These are phyloP conservation scores for Teinopalpus imperialis DNA, from an alignment of 2,888 invertebrate species.

Conservation along the genomic window DNA sequence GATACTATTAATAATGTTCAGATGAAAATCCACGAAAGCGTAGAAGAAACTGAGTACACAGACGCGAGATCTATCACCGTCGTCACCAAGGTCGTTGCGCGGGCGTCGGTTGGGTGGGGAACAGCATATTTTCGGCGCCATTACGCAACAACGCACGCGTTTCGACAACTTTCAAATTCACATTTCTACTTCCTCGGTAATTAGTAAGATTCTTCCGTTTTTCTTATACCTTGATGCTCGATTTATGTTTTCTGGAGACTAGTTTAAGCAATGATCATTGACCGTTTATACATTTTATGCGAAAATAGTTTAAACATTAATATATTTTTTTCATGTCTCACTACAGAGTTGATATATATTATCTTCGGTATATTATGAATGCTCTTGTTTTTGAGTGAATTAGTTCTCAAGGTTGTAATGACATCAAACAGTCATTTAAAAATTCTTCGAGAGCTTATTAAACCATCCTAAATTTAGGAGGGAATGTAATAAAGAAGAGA, in stretches of 20 bases:
- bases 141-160: conserved; percentile 47
- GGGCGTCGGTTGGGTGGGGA: conserved; percentile 37
- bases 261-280: no score
- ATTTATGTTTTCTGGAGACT: conserved; percentile 1
- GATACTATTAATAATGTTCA: neutral
- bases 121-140: conserved; percentile 50
- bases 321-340: no score
- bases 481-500: no score
- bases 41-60: neutral
- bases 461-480: no score
- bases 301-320: no score
- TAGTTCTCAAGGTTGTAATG: no score
- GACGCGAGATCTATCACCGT: conserved; percentile 55
- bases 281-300: no score
- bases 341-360: no score
- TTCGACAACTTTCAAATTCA: conserved; percentile 13
- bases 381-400: no score
- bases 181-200: conserved; percentile 23
- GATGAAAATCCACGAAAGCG: neutral
- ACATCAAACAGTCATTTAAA: no score
- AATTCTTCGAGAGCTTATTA: no score
- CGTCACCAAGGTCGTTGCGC: conserved; percentile 64
- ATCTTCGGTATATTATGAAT: no score
- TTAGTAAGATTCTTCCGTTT: conserved; percentile 24
- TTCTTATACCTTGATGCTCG: neutral